Base-by-base conservation (phyloP, 1,140 invertebrate species). In the Argopecten irradians region DNA sequence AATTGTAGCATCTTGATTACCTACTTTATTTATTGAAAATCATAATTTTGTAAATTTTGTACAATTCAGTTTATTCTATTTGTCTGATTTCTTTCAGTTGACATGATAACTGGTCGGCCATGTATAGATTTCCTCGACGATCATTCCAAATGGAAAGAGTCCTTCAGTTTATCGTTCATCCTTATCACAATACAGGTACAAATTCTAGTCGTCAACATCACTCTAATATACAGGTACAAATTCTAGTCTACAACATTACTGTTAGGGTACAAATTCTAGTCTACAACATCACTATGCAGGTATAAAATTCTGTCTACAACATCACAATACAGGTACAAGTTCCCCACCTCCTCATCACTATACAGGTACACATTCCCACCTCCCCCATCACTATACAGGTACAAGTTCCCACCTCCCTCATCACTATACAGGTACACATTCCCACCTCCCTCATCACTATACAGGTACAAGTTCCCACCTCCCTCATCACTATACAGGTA, bases 51-150 rank as follows among this genome's bases (percentile, higher is more conserved):
- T 43, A 16, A 34, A 28, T 39, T 39, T 39, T 39, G 36, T 39
- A 5, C 13, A 13, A 39, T 86, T 28, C 28, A 34, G 85, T 34
- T 46, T 84, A 82, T 71, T 39, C 22, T 85, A 28, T 22, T 90
- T 86, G 7, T 39, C 86, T 55, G 90, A 41, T n/a, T 39, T 34
- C 43, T 93, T 93, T 89, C 91, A 95, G 94, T 95, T 88, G 94
- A 95, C 41, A 92, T 93, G 91, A 92, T 94, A 34, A 94, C 93
- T 35, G 94, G 94, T 5, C 86, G 90, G 84, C 94, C 94, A 14
- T 94, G 93, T 89, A 90, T 95, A 87, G 93, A 94, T 82, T 94
- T 93, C 84, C 71, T 95, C 55, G 94, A 94, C 86, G 89, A 95
- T 86, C 93, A 85, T 86, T 88, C 92, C 22, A 89, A 92, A 84